Conservation (phyloP, 2,113 vertebrate species). For the Cyanoderma ruficeps region DNA sequence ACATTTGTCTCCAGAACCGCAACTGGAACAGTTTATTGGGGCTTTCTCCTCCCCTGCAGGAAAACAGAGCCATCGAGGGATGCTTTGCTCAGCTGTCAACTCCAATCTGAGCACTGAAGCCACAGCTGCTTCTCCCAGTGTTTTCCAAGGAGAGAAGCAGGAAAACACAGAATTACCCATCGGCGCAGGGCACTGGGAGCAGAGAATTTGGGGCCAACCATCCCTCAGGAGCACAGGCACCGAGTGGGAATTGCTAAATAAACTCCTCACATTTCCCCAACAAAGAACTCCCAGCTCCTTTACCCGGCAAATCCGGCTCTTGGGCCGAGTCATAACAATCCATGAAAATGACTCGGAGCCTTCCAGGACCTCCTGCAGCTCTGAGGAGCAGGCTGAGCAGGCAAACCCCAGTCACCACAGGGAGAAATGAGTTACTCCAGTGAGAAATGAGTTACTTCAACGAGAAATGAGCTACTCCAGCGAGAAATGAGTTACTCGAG, state of each 20-base stretch:
- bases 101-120: not conserved
- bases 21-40: not conserved
- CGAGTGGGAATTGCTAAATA: not conserved
- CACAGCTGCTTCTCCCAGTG: not conserved
- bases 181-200: not conserved
- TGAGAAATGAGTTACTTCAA: not conserved
- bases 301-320: not conserved
- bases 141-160: not conserved
- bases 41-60: not conserved
- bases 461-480: not conserved
- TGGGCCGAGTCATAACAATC: not conserved
- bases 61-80: not conserved
- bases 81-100: not conserved
- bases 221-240: not conserved
- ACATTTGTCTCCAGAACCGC: not conserved
- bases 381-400: not conserved
- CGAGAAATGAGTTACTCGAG: fast-evolving
- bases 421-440: not conserved
- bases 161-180: not conserved
- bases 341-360: not conserved
- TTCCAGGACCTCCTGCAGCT: not conserved
- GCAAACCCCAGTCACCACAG: not conserved
- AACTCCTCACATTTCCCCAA: not conserved
- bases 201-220: not conserved
- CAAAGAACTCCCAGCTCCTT: not conserved